These are phyloP conservation scores for Mythimna pallens DNA, from an alignment of 2,888 invertebrate species.

Conservation along the genomic window DNA sequence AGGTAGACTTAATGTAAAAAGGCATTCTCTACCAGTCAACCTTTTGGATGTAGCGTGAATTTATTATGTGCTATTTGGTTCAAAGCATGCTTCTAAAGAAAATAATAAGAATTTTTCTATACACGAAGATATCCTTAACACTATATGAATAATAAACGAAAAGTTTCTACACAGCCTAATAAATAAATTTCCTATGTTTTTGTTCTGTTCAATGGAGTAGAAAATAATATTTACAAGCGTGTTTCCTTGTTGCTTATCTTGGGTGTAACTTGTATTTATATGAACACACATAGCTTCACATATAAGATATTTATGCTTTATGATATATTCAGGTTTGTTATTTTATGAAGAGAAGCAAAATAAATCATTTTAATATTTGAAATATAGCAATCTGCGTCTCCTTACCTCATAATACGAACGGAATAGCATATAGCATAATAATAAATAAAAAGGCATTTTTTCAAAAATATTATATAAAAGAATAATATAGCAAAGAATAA, in stretches of 20 bases:
- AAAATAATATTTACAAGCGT: slow-evolving; percentile 53
- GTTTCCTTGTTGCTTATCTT: slow-evolving; percentile 31
- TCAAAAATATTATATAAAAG: background rate
- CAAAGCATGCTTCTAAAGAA: too few species aligned
- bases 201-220: slow-evolving; percentile 37
- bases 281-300: background rate
- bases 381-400: too few species aligned
- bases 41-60: too few species aligned
- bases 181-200: slow-evolving; percentile 44
- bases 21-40: too few species aligned
- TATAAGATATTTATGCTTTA: background rate
- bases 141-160: slow-evolving; percentile 20
- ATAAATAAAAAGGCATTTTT: background rate
- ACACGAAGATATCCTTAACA: background rate
- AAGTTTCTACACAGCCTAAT: slow-evolving; percentile 6
- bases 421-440: background rate
- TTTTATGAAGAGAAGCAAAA: background rate
- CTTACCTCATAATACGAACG: background rate
- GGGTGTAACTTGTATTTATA: slow-evolving; percentile 17
- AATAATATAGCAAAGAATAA: too few species aligned
- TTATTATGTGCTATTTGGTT: too few species aligned
- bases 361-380: too few species aligned
- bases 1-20: too few species aligned
- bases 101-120: too few species aligned
- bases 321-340: background rate